Evolutionary conservation across 2,797 vertebrate genomes (phyloP).

Genomic region (Semotilus atromaculatus): DNA sequence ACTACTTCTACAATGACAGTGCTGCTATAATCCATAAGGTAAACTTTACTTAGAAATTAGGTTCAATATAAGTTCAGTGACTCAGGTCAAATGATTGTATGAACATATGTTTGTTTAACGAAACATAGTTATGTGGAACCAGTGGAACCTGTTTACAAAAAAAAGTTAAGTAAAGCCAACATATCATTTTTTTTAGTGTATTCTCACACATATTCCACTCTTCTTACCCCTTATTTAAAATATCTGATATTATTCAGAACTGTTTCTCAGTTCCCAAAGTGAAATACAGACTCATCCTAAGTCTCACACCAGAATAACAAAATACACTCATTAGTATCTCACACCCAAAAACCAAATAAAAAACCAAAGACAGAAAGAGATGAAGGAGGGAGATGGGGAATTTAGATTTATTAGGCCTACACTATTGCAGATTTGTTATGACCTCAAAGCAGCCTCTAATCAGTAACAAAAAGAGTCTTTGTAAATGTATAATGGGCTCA

Average conservation of each 20-base stretch:
- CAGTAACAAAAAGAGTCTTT: conserved; percentile 49
- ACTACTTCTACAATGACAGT: no score
- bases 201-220: no score
- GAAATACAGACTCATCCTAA: conserved; percentile 34
- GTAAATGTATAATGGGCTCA: conserved; percentile 33
- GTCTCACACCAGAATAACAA: conserved; percentile 21
- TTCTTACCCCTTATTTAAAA: no score
- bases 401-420: conserved; percentile 47
- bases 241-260: background rate
- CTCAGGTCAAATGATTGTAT: no score
- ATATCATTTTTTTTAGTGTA: no score
- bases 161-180: no score
- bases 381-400: conserved; percentile 30
- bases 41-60: no score
- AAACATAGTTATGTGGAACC: no score
- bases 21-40: no score
- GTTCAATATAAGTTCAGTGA: no score
- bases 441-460: conserved; percentile 15
- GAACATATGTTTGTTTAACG: no score
- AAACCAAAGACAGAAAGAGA: conserved; percentile 22
- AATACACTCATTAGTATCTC: conserved; percentile 5
- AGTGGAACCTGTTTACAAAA: no score
- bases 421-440: conserved; percentile 24
- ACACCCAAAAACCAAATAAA: background rate
- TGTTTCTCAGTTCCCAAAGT: background rate